Evolutionary conservation across 1,140 invertebrate species (phyloP).

Genomic region (Stegodyphus dumicola): DNA sequence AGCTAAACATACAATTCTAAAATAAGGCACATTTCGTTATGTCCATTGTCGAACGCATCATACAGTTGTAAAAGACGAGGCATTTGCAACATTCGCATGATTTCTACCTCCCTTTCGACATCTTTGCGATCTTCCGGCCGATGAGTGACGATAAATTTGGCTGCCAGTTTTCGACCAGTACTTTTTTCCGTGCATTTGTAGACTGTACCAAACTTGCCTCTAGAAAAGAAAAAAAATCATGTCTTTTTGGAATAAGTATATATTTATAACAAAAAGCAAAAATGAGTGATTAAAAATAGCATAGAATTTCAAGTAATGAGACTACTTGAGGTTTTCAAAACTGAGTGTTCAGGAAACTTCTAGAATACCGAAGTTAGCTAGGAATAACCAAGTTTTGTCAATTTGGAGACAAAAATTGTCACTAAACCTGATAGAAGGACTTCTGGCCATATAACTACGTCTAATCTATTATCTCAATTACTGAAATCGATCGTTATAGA

Average conservation of each 20-base stretch:
- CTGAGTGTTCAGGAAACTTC: no score
- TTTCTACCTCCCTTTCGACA: conserved; percentile 94
- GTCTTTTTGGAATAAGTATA: not conserved
- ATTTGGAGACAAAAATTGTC: no score
- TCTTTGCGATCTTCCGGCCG: conserved; percentile 88
- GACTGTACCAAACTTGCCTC: conserved; percentile 98
- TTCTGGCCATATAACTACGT: no score
- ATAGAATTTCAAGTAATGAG: no score
- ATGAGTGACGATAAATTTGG: conserved; percentile 89
- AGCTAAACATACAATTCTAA: conserved; percentile 87
- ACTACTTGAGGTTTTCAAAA: no score
- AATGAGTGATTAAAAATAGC: not conserved
- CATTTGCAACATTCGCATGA: conserved; percentile 94
- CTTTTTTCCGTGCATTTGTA: conserved; percentile 89
- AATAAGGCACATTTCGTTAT: conserved; percentile 92
- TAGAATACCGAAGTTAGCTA: no score
- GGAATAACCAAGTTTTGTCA: no score
- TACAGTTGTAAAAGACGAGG: conserved; percentile 94
- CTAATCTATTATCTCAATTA: no score
- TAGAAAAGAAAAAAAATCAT: conserved; percentile 68
- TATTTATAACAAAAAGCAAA: not conserved
- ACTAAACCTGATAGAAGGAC: no score
- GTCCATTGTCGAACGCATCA: conserved; percentile 89
- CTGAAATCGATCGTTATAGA: no score
- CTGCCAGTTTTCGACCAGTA: conserved; percentile 84